These are phyloP conservation scores for Oreochromis spilurus DNA, from an alignment of 2,113 vertebrate species.

Conservation along the genomic window DNA sequence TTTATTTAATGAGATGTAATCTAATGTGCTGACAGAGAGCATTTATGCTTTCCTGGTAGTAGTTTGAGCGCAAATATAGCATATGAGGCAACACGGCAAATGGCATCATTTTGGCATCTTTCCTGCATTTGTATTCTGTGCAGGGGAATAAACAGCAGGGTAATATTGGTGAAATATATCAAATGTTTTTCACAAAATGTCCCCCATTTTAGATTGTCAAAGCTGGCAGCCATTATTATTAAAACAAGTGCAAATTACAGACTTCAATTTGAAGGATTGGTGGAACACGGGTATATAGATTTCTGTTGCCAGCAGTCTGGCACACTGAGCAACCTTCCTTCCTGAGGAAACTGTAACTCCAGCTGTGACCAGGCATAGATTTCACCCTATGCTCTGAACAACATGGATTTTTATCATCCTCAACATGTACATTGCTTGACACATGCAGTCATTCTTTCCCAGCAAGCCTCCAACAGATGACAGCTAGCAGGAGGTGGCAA, in stretches of 20 bases:
- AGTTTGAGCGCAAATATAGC: not conserved
- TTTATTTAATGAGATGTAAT: not conserved
- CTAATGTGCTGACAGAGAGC: not conserved
- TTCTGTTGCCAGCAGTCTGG: not conserved
- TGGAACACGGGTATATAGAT: not conserved
- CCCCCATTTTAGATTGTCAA: not conserved
- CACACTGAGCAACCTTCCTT: not conserved
- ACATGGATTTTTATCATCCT: not conserved
- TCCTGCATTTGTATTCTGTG: not conserved
- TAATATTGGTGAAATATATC: not conserved
- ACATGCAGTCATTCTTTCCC: not conserved
- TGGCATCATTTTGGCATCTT: not conserved
- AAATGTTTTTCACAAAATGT: not conserved
- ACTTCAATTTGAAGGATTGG: not conserved
- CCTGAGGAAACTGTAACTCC: conserved; percentile 23
- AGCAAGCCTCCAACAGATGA: conserved; percentile 31
- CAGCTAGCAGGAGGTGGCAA: conserved; percentile 22
- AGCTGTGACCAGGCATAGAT: conserved; percentile 9
- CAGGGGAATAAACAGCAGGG: not conserved
- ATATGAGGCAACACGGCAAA: accelerated
- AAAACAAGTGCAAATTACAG: not conserved
- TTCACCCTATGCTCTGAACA: not conserved
- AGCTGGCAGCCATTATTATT: not conserved
- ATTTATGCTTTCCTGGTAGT: not conserved
- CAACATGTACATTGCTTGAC: not conserved